These are phyloP conservation scores for Pseudococcus longispinus DNA, from an alignment of 2,888 invertebrate genomes.

Conservation along the genomic window DNA sequence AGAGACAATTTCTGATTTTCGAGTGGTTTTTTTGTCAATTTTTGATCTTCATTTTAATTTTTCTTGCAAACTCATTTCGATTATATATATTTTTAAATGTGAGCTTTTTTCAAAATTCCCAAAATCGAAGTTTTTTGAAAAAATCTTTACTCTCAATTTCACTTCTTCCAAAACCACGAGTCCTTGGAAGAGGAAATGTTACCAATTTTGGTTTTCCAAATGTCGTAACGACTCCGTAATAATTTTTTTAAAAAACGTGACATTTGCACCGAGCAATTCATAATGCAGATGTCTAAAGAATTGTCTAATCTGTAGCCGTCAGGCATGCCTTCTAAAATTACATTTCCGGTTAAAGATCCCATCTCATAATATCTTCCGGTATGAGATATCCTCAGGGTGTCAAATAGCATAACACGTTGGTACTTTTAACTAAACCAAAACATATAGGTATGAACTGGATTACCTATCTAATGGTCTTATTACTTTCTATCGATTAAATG, in stretches of 20 bases:
- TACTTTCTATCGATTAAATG: conserved; percentile 20
- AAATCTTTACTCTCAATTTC: too few relatives aligned
- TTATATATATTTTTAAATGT: too few relatives aligned
- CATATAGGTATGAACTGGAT: not conserved
- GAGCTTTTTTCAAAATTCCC: too few relatives aligned
- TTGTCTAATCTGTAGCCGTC: not conserved
- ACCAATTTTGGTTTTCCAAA: too few relatives aligned
- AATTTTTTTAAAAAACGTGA: not conserved
- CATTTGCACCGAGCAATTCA: not conserved
- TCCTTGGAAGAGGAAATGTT: too few relatives aligned
- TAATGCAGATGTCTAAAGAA: not conserved
- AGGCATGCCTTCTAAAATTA: not conserved
- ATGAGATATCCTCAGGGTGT: not conserved
- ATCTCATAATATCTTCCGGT: conserved; percentile 12
- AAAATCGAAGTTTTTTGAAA: too few relatives aligned
- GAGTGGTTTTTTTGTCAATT: too few relatives aligned
- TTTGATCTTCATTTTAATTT: too few relatives aligned
- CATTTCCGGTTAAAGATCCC: not conserved
- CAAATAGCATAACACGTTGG: not conserved
- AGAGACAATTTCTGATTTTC: too few relatives aligned
- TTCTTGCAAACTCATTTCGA: too few relatives aligned
- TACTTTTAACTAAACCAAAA: not conserved
- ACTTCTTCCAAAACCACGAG: too few relatives aligned
- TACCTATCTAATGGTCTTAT: not conserved
- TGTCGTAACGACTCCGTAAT: too few relatives aligned